Percentiles rank a stretch among this genome's conserved stretches.
Evolutionary conservation across 2,888 invertebrate species (phyloP).

Genomic region (Mimachlamys varia): DNA sequence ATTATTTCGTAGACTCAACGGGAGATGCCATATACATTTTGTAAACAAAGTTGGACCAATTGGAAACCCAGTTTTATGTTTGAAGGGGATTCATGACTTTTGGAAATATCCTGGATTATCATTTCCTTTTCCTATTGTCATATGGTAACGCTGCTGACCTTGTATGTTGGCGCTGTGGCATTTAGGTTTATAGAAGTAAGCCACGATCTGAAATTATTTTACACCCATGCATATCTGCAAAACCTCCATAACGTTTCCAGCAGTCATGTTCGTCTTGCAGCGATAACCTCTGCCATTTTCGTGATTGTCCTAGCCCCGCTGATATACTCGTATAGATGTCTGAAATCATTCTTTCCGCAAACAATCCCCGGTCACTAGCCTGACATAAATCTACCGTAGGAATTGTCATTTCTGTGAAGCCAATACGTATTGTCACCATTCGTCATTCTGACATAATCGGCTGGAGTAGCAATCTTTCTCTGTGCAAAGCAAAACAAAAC

Average conservation of each 20-base stretch:
- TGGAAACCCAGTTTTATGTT: too few species aligned
- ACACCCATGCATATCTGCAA: background rate
- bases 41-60: too few species aligned
- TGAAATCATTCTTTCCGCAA: background rate
- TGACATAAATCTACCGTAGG: background rate
- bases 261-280: background rate
- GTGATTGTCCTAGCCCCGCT: background rate
- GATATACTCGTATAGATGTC: conserved; percentile 1
- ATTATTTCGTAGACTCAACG: too few species aligned
- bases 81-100: too few species aligned
- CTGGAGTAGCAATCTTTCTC: background rate
- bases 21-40: too few species aligned
- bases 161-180: too few species aligned
- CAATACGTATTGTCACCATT: background rate
- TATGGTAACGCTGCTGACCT: too few species aligned
- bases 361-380: background rate
- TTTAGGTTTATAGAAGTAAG: too few species aligned
- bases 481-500: background rate
- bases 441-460: background rate
- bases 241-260: background rate
- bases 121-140: too few species aligned
- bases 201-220: background rate
- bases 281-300: background rate
- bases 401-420: background rate
- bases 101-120: too few species aligned